Evolutionary conservation across 1,140 invertebrate species (phyloP), one percentile per base, ranked within the genome.

Genomic region (Helicoverpa zea): DNA sequence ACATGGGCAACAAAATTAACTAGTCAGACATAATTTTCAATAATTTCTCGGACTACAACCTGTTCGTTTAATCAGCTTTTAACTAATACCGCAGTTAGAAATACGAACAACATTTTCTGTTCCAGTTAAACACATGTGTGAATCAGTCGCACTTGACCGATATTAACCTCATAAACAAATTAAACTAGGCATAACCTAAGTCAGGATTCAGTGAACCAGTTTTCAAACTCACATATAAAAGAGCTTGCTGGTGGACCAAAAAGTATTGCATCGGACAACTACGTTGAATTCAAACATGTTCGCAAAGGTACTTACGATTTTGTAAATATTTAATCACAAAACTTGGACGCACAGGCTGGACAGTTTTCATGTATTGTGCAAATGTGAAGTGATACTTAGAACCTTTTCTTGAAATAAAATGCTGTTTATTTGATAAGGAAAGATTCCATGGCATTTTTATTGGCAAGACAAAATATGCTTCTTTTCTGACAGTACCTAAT

Each of bases 271-370:
- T 89, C 80, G 85, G 80, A 61, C 79, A 88, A 83, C 87, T 84
- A 84, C 87, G 80, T 68, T 84, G 81, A 82, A 87, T 80, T 79
- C 83, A 90, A 92, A 89, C 91, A 92, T 92, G 91, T 94, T 88
- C 88, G 80, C 91, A 74, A 92, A 92, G 91, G 91, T 92, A 90
- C 49, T 29, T 11, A 16, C 18, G 23, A 43, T 51, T 16, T 43
- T 61, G 16, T 11, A 29, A 59, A 29, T 5, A 35, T 35, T 7
- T 35, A 5, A 35, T 35, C 35, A 35, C 35, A 35, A 35, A 35
- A 35, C 35, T 35, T 35, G 35, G 35, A 35, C 3, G 35, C 35
- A 35, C 35, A 35, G 7, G 35, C 35, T 35, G 35, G 1, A 35
- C 2, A 23, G 23, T 23, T 35, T 35, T 35, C 7, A 35, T 35